phyloP scores from a whole-genome alignment of 2,888 invertebrate genomes.

The Chrysolina oricalcia region DNA sequence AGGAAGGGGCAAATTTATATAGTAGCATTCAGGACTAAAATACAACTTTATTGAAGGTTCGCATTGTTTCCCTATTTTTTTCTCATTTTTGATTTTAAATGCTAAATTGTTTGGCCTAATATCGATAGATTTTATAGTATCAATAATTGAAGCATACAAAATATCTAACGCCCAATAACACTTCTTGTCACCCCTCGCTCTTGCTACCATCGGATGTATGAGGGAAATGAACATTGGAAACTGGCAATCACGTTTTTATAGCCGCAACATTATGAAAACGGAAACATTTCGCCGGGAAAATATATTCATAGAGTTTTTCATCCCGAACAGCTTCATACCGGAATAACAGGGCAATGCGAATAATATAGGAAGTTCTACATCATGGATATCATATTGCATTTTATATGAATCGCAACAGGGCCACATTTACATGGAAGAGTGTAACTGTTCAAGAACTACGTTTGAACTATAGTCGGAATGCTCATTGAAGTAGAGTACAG shows the following conservation, averaged over 20 bases:
- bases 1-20: no score
- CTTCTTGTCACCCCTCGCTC: neutral
- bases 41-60: no score
- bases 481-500: no score
- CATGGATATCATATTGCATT: constrained; percentile 15
- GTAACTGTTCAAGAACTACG: neutral
- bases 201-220: neutral
- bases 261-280: constrained; percentile 4
- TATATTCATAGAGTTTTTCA: constrained; percentile 18
- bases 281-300: constrained; percentile 2
- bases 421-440: neutral
- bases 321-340: constrained; percentile 5
- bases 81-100: no score
- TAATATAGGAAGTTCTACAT: constrained; percentile 13
- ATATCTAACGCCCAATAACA: no score
- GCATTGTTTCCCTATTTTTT: no score
- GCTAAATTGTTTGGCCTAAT: no score
- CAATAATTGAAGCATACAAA: no score
- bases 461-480: no score
- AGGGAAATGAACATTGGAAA: constrained; percentile 10
- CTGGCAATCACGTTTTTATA: constrained; percentile 15
- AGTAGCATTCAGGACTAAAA: no score
- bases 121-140: no score
- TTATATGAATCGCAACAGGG: constrained; percentile 9
- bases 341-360: constrained; percentile 7